Conservation (phyloP, 2,113 vertebrate species). For the Scalopus aquaticus region DNA sequence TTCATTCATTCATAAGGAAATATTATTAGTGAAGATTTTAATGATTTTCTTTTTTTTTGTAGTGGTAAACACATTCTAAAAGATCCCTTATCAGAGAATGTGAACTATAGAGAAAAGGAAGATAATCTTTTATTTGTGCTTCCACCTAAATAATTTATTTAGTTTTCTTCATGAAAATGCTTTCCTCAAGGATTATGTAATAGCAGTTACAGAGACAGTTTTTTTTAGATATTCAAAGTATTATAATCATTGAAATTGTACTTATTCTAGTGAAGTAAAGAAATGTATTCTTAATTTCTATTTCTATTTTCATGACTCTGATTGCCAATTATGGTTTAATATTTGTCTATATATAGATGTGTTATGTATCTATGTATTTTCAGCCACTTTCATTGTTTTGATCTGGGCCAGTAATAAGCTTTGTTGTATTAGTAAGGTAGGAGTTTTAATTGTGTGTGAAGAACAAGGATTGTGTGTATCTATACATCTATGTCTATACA, state of each 20-base stretch:
- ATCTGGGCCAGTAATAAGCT: not conserved
- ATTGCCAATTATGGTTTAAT: not conserved
- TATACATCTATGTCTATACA: not conserved
- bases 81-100: not conserved
- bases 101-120: not conserved
- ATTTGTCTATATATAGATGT: not conserved
- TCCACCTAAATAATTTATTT: not conserved
- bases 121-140: not conserved
- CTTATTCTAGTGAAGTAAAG: not conserved
- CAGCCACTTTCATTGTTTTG: not conserved
- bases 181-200: not conserved
- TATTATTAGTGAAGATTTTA: not conserved
- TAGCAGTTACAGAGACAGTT: not conserved
- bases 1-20: not conserved
- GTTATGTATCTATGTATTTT: not conserved
- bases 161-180: slow-evolving; percentile 9
- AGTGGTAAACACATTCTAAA: not conserved
- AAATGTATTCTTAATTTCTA: not conserved
- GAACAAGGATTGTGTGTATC: not conserved
- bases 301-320: not conserved
- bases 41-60: slow-evolving; percentile 21
- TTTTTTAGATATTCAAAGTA: not conserved
- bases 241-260: not conserved
- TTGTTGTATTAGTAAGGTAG: not conserved
- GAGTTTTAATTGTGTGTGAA: not conserved